Conservation (phyloP, 2,888 invertebrate species). For the Aphodius granarius region DNA sequence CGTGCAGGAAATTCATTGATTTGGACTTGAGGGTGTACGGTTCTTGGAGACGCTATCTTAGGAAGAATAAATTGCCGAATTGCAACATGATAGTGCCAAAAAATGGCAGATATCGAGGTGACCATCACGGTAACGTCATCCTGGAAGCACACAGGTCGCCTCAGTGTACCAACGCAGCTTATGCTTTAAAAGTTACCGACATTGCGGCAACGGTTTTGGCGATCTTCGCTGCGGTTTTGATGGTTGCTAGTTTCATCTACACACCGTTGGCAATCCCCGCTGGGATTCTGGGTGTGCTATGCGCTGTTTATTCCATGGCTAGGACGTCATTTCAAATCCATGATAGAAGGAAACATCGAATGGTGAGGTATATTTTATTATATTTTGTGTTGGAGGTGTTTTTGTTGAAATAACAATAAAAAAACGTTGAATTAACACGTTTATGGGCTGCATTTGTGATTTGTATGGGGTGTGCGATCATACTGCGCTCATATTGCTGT, state of each 20-base stretch:
- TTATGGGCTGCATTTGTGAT: no score
- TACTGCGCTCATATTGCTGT: no score
- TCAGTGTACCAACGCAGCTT: constrained; percentile 41
- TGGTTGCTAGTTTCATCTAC: constrained; percentile 43
- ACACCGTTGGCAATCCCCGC: constrained; percentile 6
- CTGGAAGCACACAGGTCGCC: constrained; percentile 45
- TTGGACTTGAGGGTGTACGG: constrained; percentile 58
- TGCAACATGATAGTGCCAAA: constrained; percentile 60
- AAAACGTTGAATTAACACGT: no score
- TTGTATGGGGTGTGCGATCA: no score
- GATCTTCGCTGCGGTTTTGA: constrained; percentile 45
- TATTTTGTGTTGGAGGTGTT: no score
- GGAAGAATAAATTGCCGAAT: constrained; percentile 57
- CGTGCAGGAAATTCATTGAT: constrained; percentile 49
- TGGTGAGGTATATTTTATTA: no score
- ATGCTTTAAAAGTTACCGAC: constrained; percentile 42
- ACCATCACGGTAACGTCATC: constrained; percentile 35
- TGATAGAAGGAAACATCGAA: constrained; percentile 57
- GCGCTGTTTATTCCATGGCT: constrained; percentile 55
- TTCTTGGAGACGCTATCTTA: constrained; percentile 59
- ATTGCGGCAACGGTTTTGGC: constrained; percentile 46
- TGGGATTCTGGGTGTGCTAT: constrained; percentile 13
- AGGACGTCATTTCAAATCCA: constrained; percentile 54
- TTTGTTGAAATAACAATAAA: no score
- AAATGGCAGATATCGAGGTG: constrained; percentile 51